Base-by-base conservation (phyloP, 2,888 invertebrate species). In the Melanostoma mellinum region DNA sequence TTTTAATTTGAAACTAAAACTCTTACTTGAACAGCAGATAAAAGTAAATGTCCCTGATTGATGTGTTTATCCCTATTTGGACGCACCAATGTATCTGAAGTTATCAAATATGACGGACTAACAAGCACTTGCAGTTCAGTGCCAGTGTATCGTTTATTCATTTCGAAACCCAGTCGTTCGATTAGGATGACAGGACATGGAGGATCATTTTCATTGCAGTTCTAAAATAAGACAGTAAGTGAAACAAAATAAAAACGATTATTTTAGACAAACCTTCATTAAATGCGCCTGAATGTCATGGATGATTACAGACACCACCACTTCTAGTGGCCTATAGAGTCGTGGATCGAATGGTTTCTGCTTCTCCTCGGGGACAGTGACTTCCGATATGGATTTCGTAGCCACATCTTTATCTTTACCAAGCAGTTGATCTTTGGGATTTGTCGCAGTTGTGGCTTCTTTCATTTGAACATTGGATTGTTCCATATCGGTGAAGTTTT, bases 281-380 rank as follows among this genome's bases (percentile, higher is more conserved):
- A 99, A 92, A 92, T 99, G 99, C 0, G 96, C 98, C 89, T 98
- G 98, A 86, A 99, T 96, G 88, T 99, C 98, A 90, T 98, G 98
- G 89, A 99, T 94, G 10, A 97, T 97, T 36, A 98, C 95, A 0
- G 97, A 97, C 0, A 99, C 97, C 20, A 96, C 95, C 0, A 99
- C 98, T 87, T 97, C 96, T 63, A 99, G 91, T 0, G 99, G 98
- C 46, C 99, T 93, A 90, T 97, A 98, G 55, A 95, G 93, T 55
- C 98, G 93, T 4, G 97, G 95, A 92, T 99, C 99, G 88, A 98
- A 97, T 0, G 94, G 93, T 67, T 93, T 93, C 1, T 92, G 92
- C 86, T 95, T 95, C 76, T 95, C 95, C 33, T 94, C 93, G 3
- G 89, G 89, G 6, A 88, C 87, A 9, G 89, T 89, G 78, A 86